Base-by-base conservation (phyloP, 2,113 vertebrate species). In the Turdus rufiventris region DNA sequence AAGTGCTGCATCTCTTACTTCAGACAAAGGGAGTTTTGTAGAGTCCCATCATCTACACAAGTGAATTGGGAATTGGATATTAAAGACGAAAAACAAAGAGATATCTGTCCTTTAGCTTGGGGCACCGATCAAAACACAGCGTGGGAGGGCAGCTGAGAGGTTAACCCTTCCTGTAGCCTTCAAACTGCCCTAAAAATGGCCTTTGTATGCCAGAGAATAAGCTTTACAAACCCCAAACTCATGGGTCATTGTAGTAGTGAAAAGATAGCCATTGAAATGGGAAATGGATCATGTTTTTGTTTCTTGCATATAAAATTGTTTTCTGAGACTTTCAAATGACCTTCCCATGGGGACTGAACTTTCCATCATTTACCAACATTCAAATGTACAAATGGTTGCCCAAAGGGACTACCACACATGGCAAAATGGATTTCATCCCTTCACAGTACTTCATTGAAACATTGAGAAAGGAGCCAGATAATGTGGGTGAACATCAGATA, bases 121-220 rank as follows among this genome's bases (percentile, higher is more conserved):
- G 98, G 97, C 97, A 98, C 97, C 71, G 98, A 98, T 98, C 96
- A 98, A 98, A 98, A 99, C 98, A 98, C 95, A 98, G 94, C 94
- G 97, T 97, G 96, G 89, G 90, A 97, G 95, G 95, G 94, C 95
- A 97, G 74, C 62, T 28, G 47, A 93, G 91, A 93, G 91, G 94
- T 95, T 97, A 94, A 96, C 91, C 81, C 90, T 96, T 97, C 67
- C 93, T 80, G 68, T 77, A 89, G 62, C 89, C 89, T 76, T 73
- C 82, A 73, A 90, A 70, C 88, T 86, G 45, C 74, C 29, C 63
- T 77, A 78, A 62, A 92, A 89, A 73, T 76, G 91, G 93, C 53
- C 68, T 81, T 47, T 96, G 82, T 91, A 63, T 33, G 40, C 16
- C 56, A 53, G 79, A 87, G 90, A 95, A 93, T 89, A 95, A 86